Evolutionary conservation across 2,888 invertebrate genomes (phyloP).

Genomic region (Cosmia trapezina): DNA sequence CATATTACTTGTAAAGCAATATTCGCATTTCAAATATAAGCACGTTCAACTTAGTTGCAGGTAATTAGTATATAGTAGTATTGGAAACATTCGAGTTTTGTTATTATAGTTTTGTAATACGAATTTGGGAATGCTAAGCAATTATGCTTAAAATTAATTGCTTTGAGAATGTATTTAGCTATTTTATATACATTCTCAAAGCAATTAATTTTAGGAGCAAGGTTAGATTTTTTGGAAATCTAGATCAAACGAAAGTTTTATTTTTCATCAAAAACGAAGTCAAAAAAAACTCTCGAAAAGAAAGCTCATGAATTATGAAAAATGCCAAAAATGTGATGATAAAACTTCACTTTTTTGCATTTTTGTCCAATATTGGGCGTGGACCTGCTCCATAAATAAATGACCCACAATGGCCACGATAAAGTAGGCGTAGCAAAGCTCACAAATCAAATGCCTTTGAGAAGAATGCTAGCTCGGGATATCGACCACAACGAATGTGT

Average conservation of each 20-base stretch:
- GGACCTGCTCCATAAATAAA: constrained; percentile 7
- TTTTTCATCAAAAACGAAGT: not conserved
- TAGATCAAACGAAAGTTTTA: not conserved
- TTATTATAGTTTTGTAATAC: no score
- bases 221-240: not conserved
- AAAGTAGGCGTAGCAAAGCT: constrained; percentile 6
- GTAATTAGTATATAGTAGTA: constrained; percentile 6
- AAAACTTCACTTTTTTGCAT: not conserved
- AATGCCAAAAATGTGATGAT: not conserved
- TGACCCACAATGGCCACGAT: constrained; percentile 1
- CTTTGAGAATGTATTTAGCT: no score
- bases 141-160: no score
- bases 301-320: not conserved
- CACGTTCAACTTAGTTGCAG: not conserved
- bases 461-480: not conserved
- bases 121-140: no score
- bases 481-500: not conserved
- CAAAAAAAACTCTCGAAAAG: no score
- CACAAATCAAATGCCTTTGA: constrained; percentile 8
- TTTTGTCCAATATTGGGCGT: constrained; percentile 5
- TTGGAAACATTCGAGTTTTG: not conserved
- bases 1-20: no score
- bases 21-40: no score
- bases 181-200: not conserved
- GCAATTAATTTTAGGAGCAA: not conserved